Evolutionary conservation across 2,113 vertebrate genomes (phyloP).

Genomic region (Azemiops feae): DNA sequence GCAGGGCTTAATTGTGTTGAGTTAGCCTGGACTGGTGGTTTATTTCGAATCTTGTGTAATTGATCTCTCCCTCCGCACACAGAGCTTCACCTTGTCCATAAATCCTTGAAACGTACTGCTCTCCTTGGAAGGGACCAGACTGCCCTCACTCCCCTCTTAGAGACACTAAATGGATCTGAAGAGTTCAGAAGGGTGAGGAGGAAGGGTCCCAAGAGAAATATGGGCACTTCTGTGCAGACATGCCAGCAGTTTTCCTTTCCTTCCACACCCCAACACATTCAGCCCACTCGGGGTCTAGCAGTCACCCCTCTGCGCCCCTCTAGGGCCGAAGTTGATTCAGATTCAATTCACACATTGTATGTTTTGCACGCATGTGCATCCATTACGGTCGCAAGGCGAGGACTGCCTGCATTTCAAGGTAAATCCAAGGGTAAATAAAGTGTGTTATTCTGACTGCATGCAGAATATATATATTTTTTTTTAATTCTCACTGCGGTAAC

Average conservation of each 20-base stretch:
- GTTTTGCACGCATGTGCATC: background rate
- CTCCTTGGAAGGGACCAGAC: constrained; percentile 51
- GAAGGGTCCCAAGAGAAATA: background rate
- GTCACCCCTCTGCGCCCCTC: background rate
- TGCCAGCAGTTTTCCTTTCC: background rate
- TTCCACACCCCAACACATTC: background rate
- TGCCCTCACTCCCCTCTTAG: constrained; percentile 35
- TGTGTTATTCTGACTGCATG: background rate
- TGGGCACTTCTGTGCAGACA: background rate
- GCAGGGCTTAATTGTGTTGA: constrained; percentile 27
- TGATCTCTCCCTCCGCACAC: constrained; percentile 61
- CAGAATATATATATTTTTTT: too few species aligned
- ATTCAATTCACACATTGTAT: background rate
- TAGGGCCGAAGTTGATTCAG: background rate
- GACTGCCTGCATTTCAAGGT: too few species aligned
- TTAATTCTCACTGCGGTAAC: background rate
- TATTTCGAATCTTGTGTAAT: constrained; percentile 58
- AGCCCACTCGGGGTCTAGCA: background rate
- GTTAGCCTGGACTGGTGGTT: constrained; percentile 38
- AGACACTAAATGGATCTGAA: constrained; percentile 59
- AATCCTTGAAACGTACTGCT: constrained; percentile 59
- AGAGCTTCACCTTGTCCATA: constrained; percentile 49
- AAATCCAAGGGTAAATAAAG: background rate
- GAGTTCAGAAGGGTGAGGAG: constrained; percentile 38
- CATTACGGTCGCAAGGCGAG: too few species aligned